Evolutionary conservation across 2,797 vertebrate species (phyloP).

Genomic region (Cuniculus paca): DNA sequence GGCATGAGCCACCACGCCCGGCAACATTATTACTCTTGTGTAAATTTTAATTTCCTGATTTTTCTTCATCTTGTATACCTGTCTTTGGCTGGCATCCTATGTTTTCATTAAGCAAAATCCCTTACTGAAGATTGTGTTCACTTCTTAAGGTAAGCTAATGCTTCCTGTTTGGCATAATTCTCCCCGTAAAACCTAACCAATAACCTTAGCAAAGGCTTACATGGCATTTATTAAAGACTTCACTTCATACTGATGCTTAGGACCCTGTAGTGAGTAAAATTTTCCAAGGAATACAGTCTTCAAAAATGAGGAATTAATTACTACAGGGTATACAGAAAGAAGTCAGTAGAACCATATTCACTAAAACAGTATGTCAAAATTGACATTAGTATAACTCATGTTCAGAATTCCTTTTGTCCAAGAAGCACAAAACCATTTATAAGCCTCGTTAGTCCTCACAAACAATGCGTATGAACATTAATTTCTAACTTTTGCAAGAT

Average conservation of each 20-base stretch:
- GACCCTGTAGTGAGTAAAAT: background rate
- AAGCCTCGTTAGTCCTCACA: background rate
- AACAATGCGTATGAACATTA: background rate
- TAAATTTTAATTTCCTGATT: slow-evolving; percentile 26
- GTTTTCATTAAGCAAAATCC: slow-evolving; percentile 11
- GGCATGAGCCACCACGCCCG: too few species aligned
- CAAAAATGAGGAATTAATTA: background rate
- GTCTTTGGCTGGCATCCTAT: background rate
- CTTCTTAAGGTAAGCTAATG: slow-evolving; percentile 46
- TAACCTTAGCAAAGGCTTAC: background rate
- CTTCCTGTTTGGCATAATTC: slow-evolving; percentile 43
- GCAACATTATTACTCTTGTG: background rate
- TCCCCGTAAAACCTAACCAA: background rate
- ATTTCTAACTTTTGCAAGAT: background rate
- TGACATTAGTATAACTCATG: slow-evolving; percentile 18
- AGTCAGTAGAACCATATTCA: background rate
- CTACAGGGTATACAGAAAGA: slow-evolving; percentile 1
- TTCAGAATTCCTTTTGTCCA: slow-evolving; percentile 23
- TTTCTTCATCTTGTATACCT: background rate
- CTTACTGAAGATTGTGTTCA: background rate
- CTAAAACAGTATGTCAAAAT: background rate
- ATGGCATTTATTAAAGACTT: slow-evolving; percentile 4
- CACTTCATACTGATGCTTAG: slow-evolving; percentile 28
- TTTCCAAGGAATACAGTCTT: background rate
- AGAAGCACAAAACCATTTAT: slow-evolving; percentile 28